A percentile compares a stretch with the other conserved stretches of the same genome.
Conservation (phyloP, 2,888 invertebrate genomes). For the Drosophila tripunctata region DNA sequence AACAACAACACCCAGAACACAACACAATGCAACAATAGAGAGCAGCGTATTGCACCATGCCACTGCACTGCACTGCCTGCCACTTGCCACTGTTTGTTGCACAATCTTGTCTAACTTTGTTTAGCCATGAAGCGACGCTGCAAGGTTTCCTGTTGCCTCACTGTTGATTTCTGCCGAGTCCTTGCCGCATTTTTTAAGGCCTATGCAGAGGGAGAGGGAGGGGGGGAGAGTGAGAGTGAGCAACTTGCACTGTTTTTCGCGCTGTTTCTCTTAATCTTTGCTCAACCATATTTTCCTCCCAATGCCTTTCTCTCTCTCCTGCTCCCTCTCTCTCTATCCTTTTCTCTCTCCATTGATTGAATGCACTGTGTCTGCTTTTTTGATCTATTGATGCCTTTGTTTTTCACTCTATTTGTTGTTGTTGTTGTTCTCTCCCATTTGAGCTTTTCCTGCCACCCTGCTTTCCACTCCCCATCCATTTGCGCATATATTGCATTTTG, state of each 20-base stretch:
- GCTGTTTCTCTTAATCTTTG: conserved; percentile 28
- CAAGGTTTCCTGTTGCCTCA: conserved; percentile 35
- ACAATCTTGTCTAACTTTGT: conserved; percentile 80
- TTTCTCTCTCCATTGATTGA: conserved; percentile 40
- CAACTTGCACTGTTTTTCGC: conserved; percentile 16
- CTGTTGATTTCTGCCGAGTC: conserved; percentile 68
- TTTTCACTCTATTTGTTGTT: background rate
- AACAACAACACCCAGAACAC: conserved; percentile 25
- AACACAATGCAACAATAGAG: conserved; percentile 16
- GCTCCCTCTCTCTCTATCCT: background rate
- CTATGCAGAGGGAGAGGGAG: conserved; percentile 12
- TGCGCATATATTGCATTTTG: conserved; percentile 76
- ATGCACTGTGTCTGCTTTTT: conserved; percentile 50
- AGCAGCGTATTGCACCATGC: conserved; percentile 50
- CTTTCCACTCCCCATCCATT: background rate
- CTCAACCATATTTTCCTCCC: conserved; percentile 47
- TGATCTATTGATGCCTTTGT: conserved; percentile 72
- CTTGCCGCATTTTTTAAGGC: conserved; percentile 63
- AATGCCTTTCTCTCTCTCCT: conserved; percentile 6
- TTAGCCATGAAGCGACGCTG: conserved; percentile 49
- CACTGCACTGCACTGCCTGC: conserved; percentile 15
- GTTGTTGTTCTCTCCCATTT: conserved; percentile 20
- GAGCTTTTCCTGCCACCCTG: background rate
- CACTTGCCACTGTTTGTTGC: conserved; percentile 64
- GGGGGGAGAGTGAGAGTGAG: background rate